Percentiles rank a stretch among this genome's conserved stretches.
These are phyloP conservation scores for Myotis vivesi DNA, from an alignment of 2,797 vertebrate genomes.

Conservation along the genomic window DNA sequence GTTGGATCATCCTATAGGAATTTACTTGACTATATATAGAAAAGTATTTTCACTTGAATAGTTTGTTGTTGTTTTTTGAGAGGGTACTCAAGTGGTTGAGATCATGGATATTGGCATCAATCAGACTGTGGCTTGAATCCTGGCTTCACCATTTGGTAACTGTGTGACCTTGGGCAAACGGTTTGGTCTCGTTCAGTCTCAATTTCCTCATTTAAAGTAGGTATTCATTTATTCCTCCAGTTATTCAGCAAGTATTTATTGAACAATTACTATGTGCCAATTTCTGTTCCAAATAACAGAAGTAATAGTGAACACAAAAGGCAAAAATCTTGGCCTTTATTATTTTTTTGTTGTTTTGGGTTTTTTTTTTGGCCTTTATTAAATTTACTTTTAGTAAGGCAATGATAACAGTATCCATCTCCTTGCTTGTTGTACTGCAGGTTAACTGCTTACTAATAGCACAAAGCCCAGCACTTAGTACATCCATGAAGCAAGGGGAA, in stretches of 20 bases:
- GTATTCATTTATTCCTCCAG: background rate
- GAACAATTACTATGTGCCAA: background rate
- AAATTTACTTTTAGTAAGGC: background rate
- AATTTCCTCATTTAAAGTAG: background rate
- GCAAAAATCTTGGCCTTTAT: background rate
- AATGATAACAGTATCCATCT: background rate
- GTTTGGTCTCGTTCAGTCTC: background rate
- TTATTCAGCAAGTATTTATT: background rate
- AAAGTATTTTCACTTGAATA: slow-evolving; percentile 7
- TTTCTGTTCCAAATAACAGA: background rate
- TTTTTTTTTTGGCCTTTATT: background rate
- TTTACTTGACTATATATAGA: background rate
- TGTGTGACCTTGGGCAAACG: background rate
- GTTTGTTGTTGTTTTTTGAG: background rate
- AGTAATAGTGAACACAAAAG: background rate
- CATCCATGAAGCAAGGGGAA: background rate
- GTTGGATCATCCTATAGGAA: background rate
- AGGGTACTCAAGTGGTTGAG: background rate
- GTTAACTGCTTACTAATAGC: background rate
- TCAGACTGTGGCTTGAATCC: background rate
- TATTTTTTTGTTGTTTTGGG: no score
- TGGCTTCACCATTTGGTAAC: background rate
- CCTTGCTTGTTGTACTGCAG: background rate
- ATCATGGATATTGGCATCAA: background rate
- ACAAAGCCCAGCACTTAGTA: background rate